A percentile compares a stretch with the other conserved stretches of the same genome.
Conservation (phyloP, 2,797 vertebrate genomes). For the Sorex maritimensis region DNA sequence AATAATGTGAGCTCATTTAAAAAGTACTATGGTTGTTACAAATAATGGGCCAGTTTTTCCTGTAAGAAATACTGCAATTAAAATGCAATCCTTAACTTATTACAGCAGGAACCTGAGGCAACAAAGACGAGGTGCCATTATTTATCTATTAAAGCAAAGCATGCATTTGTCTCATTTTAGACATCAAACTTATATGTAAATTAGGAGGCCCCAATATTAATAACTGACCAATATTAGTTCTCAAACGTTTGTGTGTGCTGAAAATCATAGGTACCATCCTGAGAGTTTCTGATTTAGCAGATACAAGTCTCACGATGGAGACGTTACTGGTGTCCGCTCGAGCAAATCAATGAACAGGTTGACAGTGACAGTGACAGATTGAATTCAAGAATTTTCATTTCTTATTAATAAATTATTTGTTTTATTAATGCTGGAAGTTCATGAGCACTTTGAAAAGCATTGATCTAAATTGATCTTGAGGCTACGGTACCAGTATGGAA, state of each 20-base stretch:
- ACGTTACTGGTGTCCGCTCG: no score
- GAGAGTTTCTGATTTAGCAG: constrained; percentile 16
- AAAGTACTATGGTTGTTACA: not conserved
- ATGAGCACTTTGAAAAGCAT: constrained; percentile 7
- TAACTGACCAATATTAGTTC: not conserved
- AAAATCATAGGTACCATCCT: not conserved
- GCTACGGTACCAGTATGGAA: constrained; percentile 22
- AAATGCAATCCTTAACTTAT: not conserved
- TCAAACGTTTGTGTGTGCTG: not conserved
- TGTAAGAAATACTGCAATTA: not conserved
- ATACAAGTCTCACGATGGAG: not conserved
- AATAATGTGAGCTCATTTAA: not conserved
- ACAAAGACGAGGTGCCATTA: not conserved
- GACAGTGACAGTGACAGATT: not conserved
- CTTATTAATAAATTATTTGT: not conserved
- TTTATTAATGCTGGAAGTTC: not conserved
- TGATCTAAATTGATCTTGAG: not conserved
- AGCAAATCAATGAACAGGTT: no score
- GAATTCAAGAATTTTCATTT: constrained; percentile 31
- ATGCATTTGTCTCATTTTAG: not conserved
- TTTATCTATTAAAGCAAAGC: not conserved
- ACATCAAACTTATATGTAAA: not conserved
- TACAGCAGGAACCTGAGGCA: not conserved
- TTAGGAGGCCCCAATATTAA: not conserved
- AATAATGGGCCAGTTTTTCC: not conserved